Evolutionary conservation across 2,797 vertebrate species (phyloP), one percentile per base, ranked within the genome.

Genomic region (Gallirallus australis): DNA sequence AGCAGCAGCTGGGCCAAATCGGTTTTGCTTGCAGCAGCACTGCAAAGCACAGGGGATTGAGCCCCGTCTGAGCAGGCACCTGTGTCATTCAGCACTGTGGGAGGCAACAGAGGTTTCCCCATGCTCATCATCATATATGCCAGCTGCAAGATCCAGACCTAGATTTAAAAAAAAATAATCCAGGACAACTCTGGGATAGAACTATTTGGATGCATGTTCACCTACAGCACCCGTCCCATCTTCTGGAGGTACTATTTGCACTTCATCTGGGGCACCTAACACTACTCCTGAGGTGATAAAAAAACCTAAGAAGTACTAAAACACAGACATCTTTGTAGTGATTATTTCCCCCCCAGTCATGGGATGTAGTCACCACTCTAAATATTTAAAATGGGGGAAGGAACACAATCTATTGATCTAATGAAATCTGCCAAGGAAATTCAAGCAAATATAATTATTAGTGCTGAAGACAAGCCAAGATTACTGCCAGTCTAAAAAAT

Each of bases 391-490:
- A 87, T 18, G 25, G 31, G 14, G 31, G 66, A 89, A 64, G 45
- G 84, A 87, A 89, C 35, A 71, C 71, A 86, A 54, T 89, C 82
- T 33, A 82, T 15, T 90, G 82, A 86, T 69, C 70, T 90, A 79
- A 84, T 90, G 79, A 94, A 90, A 89, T 72, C 70, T 90, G 68
- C 81, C 53, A 92, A 54, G 60, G 66, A 93, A 77, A 80, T 71
- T 91, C 64, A 93, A 93, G 70, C 85, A 95, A 93, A 88, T 92
- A 30, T 4, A 87, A 94, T 94, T 69, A 93, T 75, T 69, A 83
- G 76, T 75, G 56, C 40, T 90, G 90, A 93, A 95, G 60, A 73
- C 73, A 90, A 89, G 88, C 77, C 91, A 94, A 80, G 68, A 82
- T 59, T 80, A 79, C 72, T 73, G 63, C 73, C 91, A 82, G 65